Conservation (phyloP, 2,797 vertebrate genomes). For the Parauchenoglanis ngamensis region DNA sequence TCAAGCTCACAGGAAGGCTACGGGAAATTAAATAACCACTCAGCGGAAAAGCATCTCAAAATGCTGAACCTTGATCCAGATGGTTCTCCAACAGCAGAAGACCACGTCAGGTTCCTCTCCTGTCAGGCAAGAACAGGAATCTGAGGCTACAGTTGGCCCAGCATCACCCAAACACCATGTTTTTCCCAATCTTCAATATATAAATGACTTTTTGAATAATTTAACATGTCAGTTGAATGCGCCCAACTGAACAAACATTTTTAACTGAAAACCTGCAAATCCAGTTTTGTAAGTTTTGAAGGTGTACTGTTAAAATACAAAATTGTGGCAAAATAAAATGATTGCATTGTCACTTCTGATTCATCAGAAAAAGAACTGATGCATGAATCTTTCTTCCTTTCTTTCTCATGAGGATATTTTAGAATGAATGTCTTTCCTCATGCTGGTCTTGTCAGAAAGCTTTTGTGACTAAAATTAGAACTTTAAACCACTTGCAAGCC, state of each 20-base stretch:
- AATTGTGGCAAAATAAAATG: constrained; percentile 51
- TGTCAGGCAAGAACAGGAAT: not conserved
- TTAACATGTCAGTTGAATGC: not conserved
- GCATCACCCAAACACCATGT: no score
- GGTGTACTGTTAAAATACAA: not conserved
- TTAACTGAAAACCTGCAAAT: not conserved
- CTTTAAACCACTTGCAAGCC: not conserved
- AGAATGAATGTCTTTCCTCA: not conserved
- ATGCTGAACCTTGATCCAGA: not conserved
- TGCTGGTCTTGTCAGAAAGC: not conserved
- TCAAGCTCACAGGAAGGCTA: not conserved
- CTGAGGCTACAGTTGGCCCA: not conserved
- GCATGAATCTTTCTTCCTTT: not conserved
- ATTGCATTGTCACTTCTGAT: constrained; percentile 38
- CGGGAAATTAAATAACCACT: not conserved
- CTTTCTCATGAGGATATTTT: not conserved
- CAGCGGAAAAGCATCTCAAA: not conserved
- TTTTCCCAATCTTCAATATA: no score
- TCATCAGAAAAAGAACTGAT: constrained; percentile 40
- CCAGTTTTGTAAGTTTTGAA: not conserved
- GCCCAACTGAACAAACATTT: no score
- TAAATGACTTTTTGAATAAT: not conserved
- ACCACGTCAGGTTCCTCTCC: not conserved
- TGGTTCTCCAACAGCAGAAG: not conserved
- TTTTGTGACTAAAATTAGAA: constrained; percentile 10